A percentile compares a stretch with the other conserved stretches of the same genome.
Evolutionary conservation across 2,888 invertebrate genomes (phyloP).

Genomic region (Rhorus exstirpatorius): DNA sequence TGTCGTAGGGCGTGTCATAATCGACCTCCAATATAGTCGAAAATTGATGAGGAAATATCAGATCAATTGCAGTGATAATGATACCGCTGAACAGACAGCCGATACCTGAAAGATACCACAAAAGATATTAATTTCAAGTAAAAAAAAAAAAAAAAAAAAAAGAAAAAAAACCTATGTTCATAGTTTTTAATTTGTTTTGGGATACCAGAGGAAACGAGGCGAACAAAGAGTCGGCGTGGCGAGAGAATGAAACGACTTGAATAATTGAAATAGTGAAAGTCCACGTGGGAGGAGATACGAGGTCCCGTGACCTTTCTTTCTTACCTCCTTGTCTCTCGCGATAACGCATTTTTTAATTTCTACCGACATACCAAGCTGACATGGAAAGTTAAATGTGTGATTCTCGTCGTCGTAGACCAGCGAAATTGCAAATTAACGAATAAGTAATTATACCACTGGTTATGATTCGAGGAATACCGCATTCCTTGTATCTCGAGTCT

Average conservation of each 20-base stretch:
- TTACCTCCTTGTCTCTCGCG: conserved; percentile 15
- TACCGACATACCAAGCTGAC: conserved; percentile 13
- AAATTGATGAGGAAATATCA: conserved; percentile 96
- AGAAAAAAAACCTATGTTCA: neutral
- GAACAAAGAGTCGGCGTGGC: neutral
- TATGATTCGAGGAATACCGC: conserved; percentile 33
- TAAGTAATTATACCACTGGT: conserved; percentile 7
- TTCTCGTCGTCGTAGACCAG: conserved; percentile 21
- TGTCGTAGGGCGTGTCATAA: conserved; percentile 97
- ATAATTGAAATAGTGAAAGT: conserved; percentile 66
- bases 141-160: neutral
- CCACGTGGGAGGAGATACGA: conserved; percentile 43
- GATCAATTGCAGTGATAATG: conserved; percentile 93
- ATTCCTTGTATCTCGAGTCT: conserved; percentile 16
- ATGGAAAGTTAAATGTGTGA: conserved; percentile 33
- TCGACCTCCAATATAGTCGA: conserved; percentile 96
- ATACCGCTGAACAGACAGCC: conserved; percentile 93
- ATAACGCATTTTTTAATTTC: conserved; percentile 31
- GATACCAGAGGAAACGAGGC: neutral
- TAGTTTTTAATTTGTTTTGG: neutral
- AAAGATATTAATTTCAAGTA: neutral
- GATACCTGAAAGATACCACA: conserved; percentile 88
- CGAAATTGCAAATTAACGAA: conserved; percentile 28
- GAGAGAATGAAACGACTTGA: conserved; percentile 50
- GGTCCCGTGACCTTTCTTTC: conserved; percentile 65